These are phyloP conservation scores for Podarcis siculus DNA, from an alignment of 2,797 vertebrate species.

Conservation along the genomic window DNA sequence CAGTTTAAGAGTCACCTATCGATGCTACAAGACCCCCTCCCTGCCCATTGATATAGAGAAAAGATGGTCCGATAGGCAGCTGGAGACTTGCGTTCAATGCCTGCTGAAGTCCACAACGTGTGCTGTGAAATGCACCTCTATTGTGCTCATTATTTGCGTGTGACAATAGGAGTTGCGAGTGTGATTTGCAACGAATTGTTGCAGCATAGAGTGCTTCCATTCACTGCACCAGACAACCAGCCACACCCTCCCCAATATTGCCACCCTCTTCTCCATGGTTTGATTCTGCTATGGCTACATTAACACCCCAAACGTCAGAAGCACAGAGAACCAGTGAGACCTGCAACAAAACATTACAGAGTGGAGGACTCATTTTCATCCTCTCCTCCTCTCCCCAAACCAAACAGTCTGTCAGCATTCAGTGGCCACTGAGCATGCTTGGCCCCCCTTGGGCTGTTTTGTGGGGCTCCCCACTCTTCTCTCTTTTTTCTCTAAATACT, in stretches of 20 bases:
- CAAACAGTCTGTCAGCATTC: background rate
- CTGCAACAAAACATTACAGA: too few species aligned
- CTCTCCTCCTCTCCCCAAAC: background rate
- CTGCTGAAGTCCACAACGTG: background rate
- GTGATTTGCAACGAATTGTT: background rate
- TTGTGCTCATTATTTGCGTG: background rate
- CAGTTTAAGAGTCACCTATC: background rate
- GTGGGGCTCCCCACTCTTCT: background rate
- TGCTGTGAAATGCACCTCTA: background rate
- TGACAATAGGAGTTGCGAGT: background rate
- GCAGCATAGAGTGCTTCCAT: background rate
- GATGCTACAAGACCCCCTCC: background rate
- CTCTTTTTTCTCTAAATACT: background rate
- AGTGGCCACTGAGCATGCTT: background rate
- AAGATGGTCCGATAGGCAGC: background rate
- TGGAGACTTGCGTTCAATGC: background rate
- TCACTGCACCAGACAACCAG: background rate
- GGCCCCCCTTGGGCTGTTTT: too few species aligned
- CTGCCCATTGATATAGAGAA: background rate
- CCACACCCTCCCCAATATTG: background rate
- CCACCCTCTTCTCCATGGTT: background rate
- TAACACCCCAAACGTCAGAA: too few species aligned
- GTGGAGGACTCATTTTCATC: background rate
- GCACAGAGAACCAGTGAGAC: too few species aligned
- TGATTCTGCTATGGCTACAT: background rate